Evolutionary conservation across 2,888 invertebrate species (phyloP), one percentile per base, ranked within the genome.

Genomic region (Eugnorisma glareosa): DNA sequence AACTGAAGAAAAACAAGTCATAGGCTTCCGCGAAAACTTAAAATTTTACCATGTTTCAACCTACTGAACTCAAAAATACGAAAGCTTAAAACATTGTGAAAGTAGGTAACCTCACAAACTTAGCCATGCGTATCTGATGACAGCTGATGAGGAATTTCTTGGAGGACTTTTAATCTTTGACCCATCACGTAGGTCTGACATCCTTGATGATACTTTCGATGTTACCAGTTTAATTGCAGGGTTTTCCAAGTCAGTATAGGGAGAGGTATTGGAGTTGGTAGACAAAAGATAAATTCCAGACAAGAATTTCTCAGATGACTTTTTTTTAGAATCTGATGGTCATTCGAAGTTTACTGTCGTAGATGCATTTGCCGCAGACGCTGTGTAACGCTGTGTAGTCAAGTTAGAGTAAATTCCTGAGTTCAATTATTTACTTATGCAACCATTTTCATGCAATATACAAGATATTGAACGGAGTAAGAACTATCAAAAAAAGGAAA

Each of bases 91-190:
- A 40, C 57, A 35, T 48, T 73, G 74, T 63, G 80, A 73, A 79
- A 84, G 84, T 79, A 48, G 7, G 64, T 77, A 57, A 43, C 28
- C n/a, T 8, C n/a, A 61, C 45, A 54, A 24, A 37, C 5, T 35
- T 31, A 21, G 15, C 15, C 51, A 48, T 57, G 54, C 31, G 24
- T 59, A 81, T 79, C 66, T 74, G 57, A 73, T 68, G 61, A 31
- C 31, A 24, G 35, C 35, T 37, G 37, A 31, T 18, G 15, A 61
- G 35, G 4, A 28, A 10, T n/a, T 35, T 59, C 69, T 40, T 28
- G 3, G 15, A 75, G 63, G 11, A 67, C 31, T 35, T n/a, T 0
- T 59, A 67, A 70, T 82, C 84, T 82, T 73, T 73, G 67, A 82
- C 48, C 82, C 8, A 43, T 10, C 84, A 82, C 74, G 82, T 73